Percentiles rank a stretch among this genome's conserved stretches.
Evolutionary conservation across 2,113 vertebrate genomes (phyloP).

Genomic region (Thalassarche chlororhynchos): DNA sequence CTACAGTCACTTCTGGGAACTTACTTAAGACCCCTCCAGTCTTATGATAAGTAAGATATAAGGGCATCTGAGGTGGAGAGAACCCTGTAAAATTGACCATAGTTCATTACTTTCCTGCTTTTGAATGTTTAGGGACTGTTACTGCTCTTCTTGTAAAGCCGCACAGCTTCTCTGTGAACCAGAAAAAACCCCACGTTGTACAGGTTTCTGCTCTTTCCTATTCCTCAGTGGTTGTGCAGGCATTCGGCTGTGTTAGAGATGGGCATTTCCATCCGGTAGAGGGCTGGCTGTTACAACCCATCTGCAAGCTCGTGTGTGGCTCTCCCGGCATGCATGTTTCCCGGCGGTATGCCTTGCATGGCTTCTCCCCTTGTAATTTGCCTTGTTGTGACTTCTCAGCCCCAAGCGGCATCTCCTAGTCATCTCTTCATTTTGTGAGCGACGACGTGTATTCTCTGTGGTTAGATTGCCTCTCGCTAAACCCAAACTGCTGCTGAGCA

Average conservation of each 20-base stretch:
- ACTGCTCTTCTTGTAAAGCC: background rate
- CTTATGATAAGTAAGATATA: conserved; percentile 93
- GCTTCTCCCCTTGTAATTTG: background rate
- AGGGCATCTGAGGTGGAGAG: background rate
- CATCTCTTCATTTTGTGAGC: background rate
- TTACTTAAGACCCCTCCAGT: conserved; percentile 92
- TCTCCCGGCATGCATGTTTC: background rate
- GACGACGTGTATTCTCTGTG: accelerated
- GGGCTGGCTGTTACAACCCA: background rate
- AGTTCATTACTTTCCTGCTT: conserved; percentile 1
- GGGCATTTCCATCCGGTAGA: background rate
- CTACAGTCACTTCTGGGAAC: conserved; percentile 88
- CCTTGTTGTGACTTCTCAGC: background rate
- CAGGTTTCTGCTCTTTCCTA: background rate
- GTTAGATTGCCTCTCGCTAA: background rate
- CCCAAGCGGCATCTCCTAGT: background rate
- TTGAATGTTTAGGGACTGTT: background rate
- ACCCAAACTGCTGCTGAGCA: background rate
- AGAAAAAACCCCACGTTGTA: background rate
- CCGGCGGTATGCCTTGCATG: background rate
- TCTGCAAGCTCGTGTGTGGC: background rate
- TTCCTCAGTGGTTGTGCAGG: background rate
- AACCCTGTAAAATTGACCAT: background rate
- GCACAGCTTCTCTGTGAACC: background rate
- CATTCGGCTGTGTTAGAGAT: background rate